These are phyloP conservation scores for Electrona antarctica DNA, from an alignment of 2,113 vertebrate species.

Conservation along the genomic window DNA sequence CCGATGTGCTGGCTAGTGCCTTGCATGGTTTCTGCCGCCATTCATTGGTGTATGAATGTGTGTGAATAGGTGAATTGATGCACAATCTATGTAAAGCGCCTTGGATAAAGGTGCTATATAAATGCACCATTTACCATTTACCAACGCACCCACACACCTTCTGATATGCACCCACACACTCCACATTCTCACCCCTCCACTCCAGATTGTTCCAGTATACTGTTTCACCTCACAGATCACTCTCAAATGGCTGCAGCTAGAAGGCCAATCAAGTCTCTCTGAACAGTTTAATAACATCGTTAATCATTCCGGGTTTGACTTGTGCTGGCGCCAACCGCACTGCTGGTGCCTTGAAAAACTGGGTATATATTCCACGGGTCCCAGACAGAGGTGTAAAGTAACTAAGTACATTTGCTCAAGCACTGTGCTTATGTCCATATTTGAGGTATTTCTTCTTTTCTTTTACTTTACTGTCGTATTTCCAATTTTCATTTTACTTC, in stretches of 20 bases:
- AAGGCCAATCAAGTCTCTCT: slow-evolving; percentile 28
- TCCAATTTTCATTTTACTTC: too few relatives aligned
- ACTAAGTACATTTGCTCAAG: too few relatives aligned
- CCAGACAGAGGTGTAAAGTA: slow-evolving; percentile 3
- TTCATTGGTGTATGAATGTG: too few relatives aligned
- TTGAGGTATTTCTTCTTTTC: too few relatives aligned
- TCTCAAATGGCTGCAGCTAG: slow-evolving; percentile 49
- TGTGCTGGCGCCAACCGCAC: slow-evolving; percentile 26
- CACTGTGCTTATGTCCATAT: too few relatives aligned
- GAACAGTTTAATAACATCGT: slow-evolving; percentile 62
- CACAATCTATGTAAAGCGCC: too few relatives aligned
- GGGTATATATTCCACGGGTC: slow-evolving; percentile 49
- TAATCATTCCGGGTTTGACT: slow-evolving; percentile 58
- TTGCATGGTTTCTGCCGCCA: too few relatives aligned
- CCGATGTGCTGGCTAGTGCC: too few relatives aligned
- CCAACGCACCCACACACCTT: slow-evolving; percentile 14
- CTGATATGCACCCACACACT: slow-evolving; percentile 3
- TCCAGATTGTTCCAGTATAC: slow-evolving; percentile 41
- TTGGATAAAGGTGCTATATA: too few relatives aligned
- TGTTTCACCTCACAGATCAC: slow-evolving; percentile 63
- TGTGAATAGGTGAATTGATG: too few relatives aligned
- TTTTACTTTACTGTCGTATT: too few relatives aligned
- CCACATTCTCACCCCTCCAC: slow-evolving; percentile 2
- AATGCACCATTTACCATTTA: not conserved
- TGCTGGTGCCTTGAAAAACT: slow-evolving; percentile 46